Evolutionary conservation across 2,888 invertebrate species (phyloP), one percentile per base, ranked within the genome.

Genomic region (Hipparchia semele): DNA sequence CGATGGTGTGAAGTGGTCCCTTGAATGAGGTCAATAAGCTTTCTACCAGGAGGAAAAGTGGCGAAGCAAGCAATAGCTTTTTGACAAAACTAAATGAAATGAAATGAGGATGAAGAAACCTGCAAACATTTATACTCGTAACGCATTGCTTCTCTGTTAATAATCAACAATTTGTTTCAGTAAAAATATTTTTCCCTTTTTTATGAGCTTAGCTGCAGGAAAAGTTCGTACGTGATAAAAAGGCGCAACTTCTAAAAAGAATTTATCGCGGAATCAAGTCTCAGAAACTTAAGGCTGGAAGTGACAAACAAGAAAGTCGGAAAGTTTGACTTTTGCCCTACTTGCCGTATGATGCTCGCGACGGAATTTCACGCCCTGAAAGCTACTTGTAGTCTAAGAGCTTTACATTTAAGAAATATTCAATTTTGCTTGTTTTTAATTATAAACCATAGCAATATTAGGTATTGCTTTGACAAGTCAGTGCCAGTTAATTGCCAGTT

Each of bases 261-360:
- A 71, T 74, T 74, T 71, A 74, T 74, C 73, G 71, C 46, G 65
- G 68, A 68, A 71, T 68, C 74, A 72, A 71, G 71, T 68, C 59
- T 69, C 51, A 64, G 71, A 65, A 64, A 62, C 64, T 68, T 68
- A 67, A 71, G 71, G 71, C 73, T 73, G 76, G 67, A 76, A 76
- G 75, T 75, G 76, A 75, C 75, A 76, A 76, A 76, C 75, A 71
- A 75, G 75, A 70, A 70, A 70, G 70, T 70, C 70, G 70, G 23
- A 70, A 70, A 70, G 51, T 70, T 70, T 70, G 70, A 70, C 62
- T 64, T 23, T 64, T 62, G 56, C 62, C 70, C 70, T 62, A 70
- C 64, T 70, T 70, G 70, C 70, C 62, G 54, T 64, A 70, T 70
- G 64, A 70, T 70, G 70, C 70, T 70, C 39, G 60, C 70, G 54